phyloP scores from a whole-genome alignment of 1,140 invertebrate species.

The Mamestra configurata region DNA sequence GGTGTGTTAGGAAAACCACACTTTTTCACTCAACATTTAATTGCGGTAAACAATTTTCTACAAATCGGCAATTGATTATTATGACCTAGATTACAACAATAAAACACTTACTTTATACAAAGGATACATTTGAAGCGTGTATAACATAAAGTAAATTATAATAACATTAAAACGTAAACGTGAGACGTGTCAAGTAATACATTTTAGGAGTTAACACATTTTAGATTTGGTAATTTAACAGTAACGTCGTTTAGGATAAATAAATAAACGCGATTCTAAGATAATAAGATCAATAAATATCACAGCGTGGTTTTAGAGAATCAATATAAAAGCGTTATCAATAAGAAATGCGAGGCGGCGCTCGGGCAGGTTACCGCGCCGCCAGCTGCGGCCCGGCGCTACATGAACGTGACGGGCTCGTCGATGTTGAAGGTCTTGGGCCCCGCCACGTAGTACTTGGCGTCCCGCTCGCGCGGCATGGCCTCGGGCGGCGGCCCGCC shows the following conservation, averaged over 20 bases:
- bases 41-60: slow-evolving; percentile 41
- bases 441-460: slow-evolving; percentile 77
- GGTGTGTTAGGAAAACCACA: slow-evolving; percentile 22
- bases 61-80: slow-evolving; percentile 4
- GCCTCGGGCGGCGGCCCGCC: slow-evolving; percentile 40
- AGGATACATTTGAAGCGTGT: slow-evolving; percentile 1
- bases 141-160: slow-evolving; percentile 11
- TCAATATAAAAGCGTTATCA: not conserved
- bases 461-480: slow-evolving; percentile 53
- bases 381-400: slow-evolving; percentile 58
- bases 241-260: not conserved
- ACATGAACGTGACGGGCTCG: slow-evolving; percentile 88
- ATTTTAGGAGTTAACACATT: slow-evolving; percentile 28
- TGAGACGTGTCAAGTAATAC: slow-evolving; percentile 17
- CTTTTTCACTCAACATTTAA: slow-evolving; percentile 44
- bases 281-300: slow-evolving; percentile 49
- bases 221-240: slow-evolving; percentile 15
- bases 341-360: not conserved
- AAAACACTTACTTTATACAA: not conserved
- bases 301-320: slow-evolving; percentile 33
- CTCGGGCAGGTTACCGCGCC: not conserved
- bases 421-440: slow-evolving; percentile 90
- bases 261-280: slow-evolving; percentile 20
- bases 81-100: slow-evolving; percentile 1
- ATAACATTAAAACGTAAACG: slow-evolving; percentile 5